A percentile compares a stretch with the other conserved stretches of the same genome.
Conservation (phyloP, 2,888 invertebrate species). For the Tetheella fluctuosa region DNA sequence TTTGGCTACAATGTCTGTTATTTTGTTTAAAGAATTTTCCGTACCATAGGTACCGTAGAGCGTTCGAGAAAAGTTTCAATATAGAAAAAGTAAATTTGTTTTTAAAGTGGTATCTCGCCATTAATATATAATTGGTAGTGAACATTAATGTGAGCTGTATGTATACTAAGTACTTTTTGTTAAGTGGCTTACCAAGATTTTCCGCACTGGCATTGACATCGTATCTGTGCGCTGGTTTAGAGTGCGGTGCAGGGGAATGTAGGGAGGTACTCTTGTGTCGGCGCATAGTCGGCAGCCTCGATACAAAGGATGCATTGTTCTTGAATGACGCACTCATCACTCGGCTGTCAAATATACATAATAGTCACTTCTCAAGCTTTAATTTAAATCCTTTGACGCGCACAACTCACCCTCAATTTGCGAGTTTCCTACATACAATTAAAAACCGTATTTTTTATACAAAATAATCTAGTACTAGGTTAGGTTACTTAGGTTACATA, state of each 20-base stretch:
- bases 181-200: conserved; percentile 86
- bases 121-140: background rate
- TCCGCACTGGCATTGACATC: conserved; percentile 90
- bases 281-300: conserved; percentile 94
- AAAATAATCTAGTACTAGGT: no score
- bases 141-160: conserved; percentile 32
- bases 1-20: background rate
- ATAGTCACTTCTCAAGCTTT: conserved; percentile 30
- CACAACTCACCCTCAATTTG: background rate
- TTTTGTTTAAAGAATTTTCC: background rate
- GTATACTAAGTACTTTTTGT: conserved; percentile 15
- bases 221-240: conserved; percentile 86
- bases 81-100: no score
- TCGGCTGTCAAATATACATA: conserved; percentile 82
- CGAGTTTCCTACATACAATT: background rate
- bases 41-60: no score
- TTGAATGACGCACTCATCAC: conserved; percentile 92
- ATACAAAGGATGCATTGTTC: conserved; percentile 96
- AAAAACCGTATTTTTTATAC: background rate
- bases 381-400: background rate
- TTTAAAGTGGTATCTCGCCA: no score
- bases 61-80: no score
- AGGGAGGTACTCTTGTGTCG: conserved; percentile 91
- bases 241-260: conserved; percentile 89
- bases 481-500: no score